Percentiles rank a stretch among this genome's conserved stretches.
Evolutionary conservation across 2,797 vertebrate genomes (phyloP).

Genomic region (Neoniphon sammara): DNA sequence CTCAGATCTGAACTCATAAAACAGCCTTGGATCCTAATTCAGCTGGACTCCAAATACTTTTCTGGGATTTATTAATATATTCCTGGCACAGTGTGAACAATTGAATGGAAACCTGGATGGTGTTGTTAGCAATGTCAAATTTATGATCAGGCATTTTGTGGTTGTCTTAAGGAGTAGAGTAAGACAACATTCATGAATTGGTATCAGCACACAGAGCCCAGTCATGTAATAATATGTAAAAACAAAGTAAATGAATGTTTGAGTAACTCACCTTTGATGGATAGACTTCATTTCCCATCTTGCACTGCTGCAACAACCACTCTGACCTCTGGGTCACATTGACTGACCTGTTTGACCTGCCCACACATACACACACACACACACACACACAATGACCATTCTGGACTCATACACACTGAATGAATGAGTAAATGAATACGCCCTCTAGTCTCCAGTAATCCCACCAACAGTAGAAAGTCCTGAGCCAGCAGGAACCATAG

Average conservation of each 20-base stretch:
- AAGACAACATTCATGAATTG: too few relatives aligned
- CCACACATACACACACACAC: slow-evolving; percentile 15
- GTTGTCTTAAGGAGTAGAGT: too few relatives aligned
- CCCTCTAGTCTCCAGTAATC: slow-evolving; percentile 68
- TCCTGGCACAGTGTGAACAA: too few relatives aligned
- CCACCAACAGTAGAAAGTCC: slow-evolving; percentile 71
- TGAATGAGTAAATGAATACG: slow-evolving; percentile 54
- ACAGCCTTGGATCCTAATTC: neutral
- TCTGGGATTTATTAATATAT: neutral
- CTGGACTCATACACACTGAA: slow-evolving; percentile 55
- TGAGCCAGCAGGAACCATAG: slow-evolving; percentile 72
- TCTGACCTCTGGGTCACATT: slow-evolving; percentile 49
- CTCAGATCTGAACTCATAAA: neutral
- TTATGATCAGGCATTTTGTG: neutral
- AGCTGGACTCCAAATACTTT: neutral
- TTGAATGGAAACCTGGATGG: neutral
- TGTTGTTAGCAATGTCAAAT: neutral
- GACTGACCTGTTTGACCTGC: slow-evolving; percentile 56
- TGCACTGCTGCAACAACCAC: neutral
- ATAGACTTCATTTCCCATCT: neutral
- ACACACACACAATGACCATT: slow-evolving; percentile 54
- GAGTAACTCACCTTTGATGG: neutral
- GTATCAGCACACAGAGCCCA: too few relatives aligned
- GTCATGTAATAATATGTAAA: too few relatives aligned
- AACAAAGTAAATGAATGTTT: too few relatives aligned